These are phyloP conservation scores for Denticeps clupeoides DNA, from an alignment of 2,797 vertebrate genomes.

Conservation along the genomic window DNA sequence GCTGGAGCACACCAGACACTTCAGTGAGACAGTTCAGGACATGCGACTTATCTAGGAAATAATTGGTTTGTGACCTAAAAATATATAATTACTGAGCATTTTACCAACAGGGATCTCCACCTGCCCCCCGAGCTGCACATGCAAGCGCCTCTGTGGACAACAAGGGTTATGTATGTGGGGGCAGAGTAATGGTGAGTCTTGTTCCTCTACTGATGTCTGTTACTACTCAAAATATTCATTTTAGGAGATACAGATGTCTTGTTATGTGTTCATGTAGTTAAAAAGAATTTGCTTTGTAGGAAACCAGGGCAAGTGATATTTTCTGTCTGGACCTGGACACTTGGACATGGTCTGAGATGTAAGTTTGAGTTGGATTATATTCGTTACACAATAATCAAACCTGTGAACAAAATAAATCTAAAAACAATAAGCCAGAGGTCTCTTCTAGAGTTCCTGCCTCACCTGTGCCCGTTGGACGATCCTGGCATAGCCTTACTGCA, in stretches of 20 bases:
- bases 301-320: conserved; percentile 82
- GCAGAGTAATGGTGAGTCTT: conserved; percentile 78
- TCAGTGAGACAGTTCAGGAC: conserved; percentile 51
- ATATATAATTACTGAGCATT: background rate
- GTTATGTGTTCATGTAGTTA: too few species aligned
- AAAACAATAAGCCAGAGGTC: too few species aligned
- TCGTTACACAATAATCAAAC: too few species aligned
- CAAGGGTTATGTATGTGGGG: conserved; percentile 83
- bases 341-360: conserved; percentile 92
- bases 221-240: too few species aligned
- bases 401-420: too few species aligned
- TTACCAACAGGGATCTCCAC: conserved; percentile 62
- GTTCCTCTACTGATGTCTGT: too few species aligned
- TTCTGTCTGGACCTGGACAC: conserved; percentile 79
- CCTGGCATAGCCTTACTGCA: conserved; percentile 84
- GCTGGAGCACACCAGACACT: conserved; percentile 73
- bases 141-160: conserved; percentile 68
- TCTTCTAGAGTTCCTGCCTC: conserved; percentile 42
- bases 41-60: too few species aligned
- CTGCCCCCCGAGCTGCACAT: conserved; percentile 83
- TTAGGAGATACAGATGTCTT: too few species aligned
- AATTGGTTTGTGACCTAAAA: too few species aligned
- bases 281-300: conserved; percentile 61
- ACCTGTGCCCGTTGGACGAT: conserved; percentile 67
- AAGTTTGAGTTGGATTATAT: conserved; percentile 26